Evolutionary conservation across 2,888 invertebrate species (phyloP).

Genomic region (Dione juno): DNA sequence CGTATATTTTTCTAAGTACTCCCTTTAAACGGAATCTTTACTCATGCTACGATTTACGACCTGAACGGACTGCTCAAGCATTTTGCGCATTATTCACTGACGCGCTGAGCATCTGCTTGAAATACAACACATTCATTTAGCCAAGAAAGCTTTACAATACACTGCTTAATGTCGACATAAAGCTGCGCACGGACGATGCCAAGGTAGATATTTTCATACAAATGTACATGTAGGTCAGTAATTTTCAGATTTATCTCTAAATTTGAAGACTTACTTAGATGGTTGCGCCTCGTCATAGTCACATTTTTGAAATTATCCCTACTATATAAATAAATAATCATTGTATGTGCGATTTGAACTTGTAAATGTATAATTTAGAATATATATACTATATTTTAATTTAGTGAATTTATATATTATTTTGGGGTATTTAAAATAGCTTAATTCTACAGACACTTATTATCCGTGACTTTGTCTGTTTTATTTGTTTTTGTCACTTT

Average conservation of each 20-base stretch:
- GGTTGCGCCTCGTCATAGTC: too few species aligned
- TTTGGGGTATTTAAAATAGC: too few species aligned
- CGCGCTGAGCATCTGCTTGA: conserved; percentile 34
- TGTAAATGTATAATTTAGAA: too few species aligned
- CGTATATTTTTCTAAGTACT: conserved; percentile 34
- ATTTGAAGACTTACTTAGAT: not conserved
- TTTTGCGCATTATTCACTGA: conserved; percentile 35
- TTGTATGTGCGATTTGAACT: too few species aligned
- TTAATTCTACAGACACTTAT: too few species aligned
- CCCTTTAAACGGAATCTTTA: conserved; percentile 32
- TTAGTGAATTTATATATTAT: too few species aligned
- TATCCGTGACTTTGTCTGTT: too few species aligned
- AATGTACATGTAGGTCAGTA: not conserved
- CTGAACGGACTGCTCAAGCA: conserved; percentile 30
- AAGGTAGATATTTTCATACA: not conserved
- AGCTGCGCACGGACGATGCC: conserved; percentile 8
- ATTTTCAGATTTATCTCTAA: not conserved
- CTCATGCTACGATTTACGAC: conserved; percentile 39
- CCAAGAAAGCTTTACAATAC: conserved; percentile 54
- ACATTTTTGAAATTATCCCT: too few species aligned
- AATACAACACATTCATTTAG: conserved; percentile 48
- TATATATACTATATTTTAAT: too few species aligned
- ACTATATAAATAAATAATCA: too few species aligned
- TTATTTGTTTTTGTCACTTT: too few species aligned
- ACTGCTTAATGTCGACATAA: conserved; percentile 36